A percentile compares a stretch with the other conserved stretches of the same genome.
Conservation (phyloP, 1,140 invertebrate genomes). For the Drosophila grimshawi region DNA sequence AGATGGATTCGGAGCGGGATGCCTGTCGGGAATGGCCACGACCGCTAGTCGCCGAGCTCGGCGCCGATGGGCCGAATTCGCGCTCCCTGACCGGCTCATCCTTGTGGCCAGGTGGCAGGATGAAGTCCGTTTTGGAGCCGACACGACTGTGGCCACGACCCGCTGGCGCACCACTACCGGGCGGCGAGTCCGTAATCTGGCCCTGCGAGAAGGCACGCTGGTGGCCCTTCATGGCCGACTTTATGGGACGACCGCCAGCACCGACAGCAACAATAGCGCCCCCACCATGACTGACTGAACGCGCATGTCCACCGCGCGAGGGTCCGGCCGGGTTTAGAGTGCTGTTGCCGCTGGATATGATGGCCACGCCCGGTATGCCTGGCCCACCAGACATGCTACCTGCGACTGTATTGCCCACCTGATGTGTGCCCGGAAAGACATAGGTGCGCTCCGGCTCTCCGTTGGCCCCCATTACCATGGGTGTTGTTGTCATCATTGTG, state of each 20-base stretch:
- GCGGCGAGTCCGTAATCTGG: slow-evolving; percentile 88
- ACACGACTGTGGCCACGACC: slow-evolving; percentile 89
- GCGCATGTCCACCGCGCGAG: slow-evolving; percentile 87
- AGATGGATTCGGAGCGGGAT: slow-evolving; percentile 93
- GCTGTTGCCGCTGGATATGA: slow-evolving; percentile 46
- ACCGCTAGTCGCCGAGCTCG: slow-evolving; percentile 84
- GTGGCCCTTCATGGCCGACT: slow-evolving; percentile 89
- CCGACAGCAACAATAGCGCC: slow-evolving; percentile 85
- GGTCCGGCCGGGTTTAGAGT: slow-evolving; percentile 42
- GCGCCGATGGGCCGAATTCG: slow-evolving; percentile 84
- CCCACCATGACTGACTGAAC: slow-evolving; percentile 92
- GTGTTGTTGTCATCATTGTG: slow-evolving; percentile 43
- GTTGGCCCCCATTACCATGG: slow-evolving; percentile 3
- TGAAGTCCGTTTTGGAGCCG: slow-evolving; percentile 94
- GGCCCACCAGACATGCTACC: slow-evolving; percentile 62
- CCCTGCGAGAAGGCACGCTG: slow-evolving; percentile 94
- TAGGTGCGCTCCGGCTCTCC: slow-evolving; percentile 86
- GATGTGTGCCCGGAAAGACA: slow-evolving; percentile 85
- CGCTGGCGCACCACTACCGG: slow-evolving; percentile 77
- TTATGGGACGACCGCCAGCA: slow-evolving; percentile 86
- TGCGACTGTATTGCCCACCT: slow-evolving; percentile 46
- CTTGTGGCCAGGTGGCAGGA: slow-evolving; percentile 91
- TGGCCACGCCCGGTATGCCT: slow-evolving; percentile 71
- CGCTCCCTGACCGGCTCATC: slow-evolving; percentile 85
- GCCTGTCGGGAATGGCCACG: slow-evolving; percentile 88